Conservation (phyloP, 2,888 invertebrate species). For the Aquatica leii region DNA sequence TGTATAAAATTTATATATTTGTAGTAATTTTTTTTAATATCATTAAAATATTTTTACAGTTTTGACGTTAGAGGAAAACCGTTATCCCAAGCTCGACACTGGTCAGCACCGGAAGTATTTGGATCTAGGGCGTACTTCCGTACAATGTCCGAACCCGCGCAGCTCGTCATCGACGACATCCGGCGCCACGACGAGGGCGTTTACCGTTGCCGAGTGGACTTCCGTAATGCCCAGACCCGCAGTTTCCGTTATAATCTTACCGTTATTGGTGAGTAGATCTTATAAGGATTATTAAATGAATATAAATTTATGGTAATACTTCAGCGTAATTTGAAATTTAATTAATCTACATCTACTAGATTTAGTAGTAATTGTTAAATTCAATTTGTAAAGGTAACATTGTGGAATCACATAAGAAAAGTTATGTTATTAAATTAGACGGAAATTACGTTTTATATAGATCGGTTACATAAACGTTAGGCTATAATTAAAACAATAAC, state of each 20-base stretch:
- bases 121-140: constrained; percentile 87
- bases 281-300: constrained; percentile 15
- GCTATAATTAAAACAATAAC: too few relatives aligned
- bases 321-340: background rate
- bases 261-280: constrained; percentile 79
- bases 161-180: constrained; percentile 82
- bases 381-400: too few relatives aligned
- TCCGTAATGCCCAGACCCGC: constrained; percentile 87
- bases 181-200: constrained; percentile 88
- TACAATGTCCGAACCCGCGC: constrained; percentile 80
- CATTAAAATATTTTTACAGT: constrained; percentile 64
- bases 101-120: constrained; percentile 86
- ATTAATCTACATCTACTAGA: too few relatives aligned
- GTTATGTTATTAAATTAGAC: too few relatives aligned
- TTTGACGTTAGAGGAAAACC: constrained; percentile 88
- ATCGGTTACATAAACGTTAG: too few relatives aligned
- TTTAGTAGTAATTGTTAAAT: too few relatives aligned
- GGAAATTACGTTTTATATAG: too few relatives aligned
- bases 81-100: constrained; percentile 80
- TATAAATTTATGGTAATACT: constrained; percentile 19
- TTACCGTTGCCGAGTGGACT: constrained; percentile 90
- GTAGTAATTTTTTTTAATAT: background rate
- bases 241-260: constrained; percentile 90
- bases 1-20: background rate
- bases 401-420: too few relatives aligned